Evolutionary conservation across 2,113 vertebrate species (phyloP).

Genomic region (Gorilla gorilla): DNA sequence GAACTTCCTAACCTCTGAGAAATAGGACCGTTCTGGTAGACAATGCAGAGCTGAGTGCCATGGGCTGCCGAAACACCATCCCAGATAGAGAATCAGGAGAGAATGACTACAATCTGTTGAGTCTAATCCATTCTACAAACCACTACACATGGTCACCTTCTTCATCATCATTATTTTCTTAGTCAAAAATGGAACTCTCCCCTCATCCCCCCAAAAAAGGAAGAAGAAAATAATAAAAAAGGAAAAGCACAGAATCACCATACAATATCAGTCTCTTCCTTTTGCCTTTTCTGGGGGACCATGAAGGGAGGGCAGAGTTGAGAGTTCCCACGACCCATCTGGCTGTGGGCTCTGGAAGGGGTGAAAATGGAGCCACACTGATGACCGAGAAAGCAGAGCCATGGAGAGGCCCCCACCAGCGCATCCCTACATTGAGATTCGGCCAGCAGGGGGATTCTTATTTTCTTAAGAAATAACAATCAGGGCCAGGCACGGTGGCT

Average conservation of each 20-base stretch:
- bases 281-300: neutral
- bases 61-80: rapidly evolving
- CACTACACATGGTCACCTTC: rapidly evolving
- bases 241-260: neutral
- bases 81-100: rapidly evolving
- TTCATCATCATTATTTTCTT: neutral
- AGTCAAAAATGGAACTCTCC: neutral
- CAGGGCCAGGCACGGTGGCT: too few relatives aligned
- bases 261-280: rapidly evolving
- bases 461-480: neutral
- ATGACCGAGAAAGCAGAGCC: too few relatives aligned
- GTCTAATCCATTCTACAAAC: rapidly evolving
- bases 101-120: rapidly evolving
- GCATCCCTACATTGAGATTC: rapidly evolving
- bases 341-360: neutral
- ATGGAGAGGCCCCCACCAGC: rapidly evolving
- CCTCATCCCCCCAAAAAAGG: neutral
- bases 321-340: rapidly evolving
- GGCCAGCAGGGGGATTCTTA: rapidly evolving
- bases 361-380: rapidly evolving
- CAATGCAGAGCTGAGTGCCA: neutral
- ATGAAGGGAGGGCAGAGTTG: rapidly evolving
- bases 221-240: neutral
- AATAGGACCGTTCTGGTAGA: rapidly evolving
- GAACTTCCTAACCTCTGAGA: neutral